A percentile compares a stretch with the other conserved stretches of the same genome.
Conservation (phyloP, 2,113 vertebrate species). For the Montifringilla adamsi region DNA sequence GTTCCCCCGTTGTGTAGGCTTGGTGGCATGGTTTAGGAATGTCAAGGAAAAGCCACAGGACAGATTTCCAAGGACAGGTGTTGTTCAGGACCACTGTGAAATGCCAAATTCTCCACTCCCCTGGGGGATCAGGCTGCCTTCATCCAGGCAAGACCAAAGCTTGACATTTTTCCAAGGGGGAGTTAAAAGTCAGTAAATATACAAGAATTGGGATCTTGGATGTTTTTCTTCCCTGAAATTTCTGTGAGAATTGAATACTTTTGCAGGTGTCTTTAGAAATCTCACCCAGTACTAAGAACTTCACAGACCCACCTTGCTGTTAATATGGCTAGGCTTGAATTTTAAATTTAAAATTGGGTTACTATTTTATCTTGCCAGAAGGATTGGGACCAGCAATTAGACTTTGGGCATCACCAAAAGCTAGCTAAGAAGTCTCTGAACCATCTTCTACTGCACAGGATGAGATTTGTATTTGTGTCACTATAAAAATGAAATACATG, state of each 20-base stretch:
- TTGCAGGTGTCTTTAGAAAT: background rate
- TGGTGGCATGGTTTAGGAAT: background rate
- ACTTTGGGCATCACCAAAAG: background rate
- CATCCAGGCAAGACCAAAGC: background rate
- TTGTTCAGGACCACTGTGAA: background rate
- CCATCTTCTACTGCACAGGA: background rate
- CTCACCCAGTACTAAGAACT: background rate
- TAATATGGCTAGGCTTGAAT: background rate
- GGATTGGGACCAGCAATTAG: background rate
- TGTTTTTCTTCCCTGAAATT: background rate
- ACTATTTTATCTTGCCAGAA: background rate
- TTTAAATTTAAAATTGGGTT: background rate
- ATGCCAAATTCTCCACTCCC: background rate
- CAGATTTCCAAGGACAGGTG: background rate
- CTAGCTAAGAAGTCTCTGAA: background rate
- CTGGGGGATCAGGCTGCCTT: background rate
- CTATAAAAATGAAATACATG: background rate
- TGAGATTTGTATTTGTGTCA: background rate
- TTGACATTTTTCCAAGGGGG: background rate
- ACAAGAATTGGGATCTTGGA: background rate
- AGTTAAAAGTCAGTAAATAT: background rate
- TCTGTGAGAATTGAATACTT: background rate
- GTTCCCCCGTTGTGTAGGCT: rapidly evolving
- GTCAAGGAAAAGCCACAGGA: background rate
- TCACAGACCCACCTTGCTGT: background rate